Evolutionary conservation across 2,113 vertebrate species (phyloP).

Genomic region (Chaenogobius annularis): DNA sequence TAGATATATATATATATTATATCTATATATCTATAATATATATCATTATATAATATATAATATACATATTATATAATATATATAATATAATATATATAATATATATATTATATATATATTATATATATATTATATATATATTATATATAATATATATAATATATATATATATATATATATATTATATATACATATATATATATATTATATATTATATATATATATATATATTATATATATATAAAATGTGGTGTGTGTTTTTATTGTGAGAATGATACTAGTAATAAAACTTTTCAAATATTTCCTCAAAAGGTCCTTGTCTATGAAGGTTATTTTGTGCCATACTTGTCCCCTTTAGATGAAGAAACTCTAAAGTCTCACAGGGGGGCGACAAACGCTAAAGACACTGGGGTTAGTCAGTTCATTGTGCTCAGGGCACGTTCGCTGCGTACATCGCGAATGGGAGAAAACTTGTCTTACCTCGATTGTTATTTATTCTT

Average conservation of each 20-base stretch:
- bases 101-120: no score
- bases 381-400: slow-evolving; percentile 61
- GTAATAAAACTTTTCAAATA: slow-evolving; percentile 21
- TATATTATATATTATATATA: slow-evolving; percentile 6
- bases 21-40: no score
- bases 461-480: slow-evolving; percentile 3
- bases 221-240: neutral
- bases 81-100: no score
- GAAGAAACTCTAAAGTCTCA: slow-evolving; percentile 25
- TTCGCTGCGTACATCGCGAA: neutral
- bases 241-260: no score
- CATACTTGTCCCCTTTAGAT: neutral
- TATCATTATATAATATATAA: no score
- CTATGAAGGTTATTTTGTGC: no score
- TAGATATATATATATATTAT: no score
- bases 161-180: slow-evolving; percentile 6
- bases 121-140: no score
- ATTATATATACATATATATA: slow-evolving; percentile 10
- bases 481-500: neutral
- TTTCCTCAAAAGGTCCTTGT: neutral
- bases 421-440: slow-evolving; percentile 49
- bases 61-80: no score
- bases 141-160: no score
- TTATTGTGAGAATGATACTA: slow-evolving; percentile 32
- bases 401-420: slow-evolving; percentile 39